Evolutionary conservation across 2,888 invertebrate species (phyloP).

Genomic region (Morinoia aosen): DNA sequence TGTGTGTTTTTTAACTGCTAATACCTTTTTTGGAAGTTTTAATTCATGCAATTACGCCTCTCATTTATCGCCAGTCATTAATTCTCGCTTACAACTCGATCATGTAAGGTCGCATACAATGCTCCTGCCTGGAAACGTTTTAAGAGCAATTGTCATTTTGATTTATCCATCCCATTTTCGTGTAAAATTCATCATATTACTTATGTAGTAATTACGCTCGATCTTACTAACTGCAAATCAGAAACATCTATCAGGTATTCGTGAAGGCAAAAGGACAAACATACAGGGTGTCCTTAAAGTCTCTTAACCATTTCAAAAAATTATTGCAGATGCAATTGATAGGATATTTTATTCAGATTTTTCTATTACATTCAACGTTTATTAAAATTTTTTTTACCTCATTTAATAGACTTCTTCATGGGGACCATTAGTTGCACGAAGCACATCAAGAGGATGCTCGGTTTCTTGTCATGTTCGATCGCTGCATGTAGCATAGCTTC

Average conservation of each 20-base stretch:
- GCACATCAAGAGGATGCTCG: too few species aligned
- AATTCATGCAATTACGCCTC: background rate
- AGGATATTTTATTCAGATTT: too few species aligned
- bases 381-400: too few species aligned
- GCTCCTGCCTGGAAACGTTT: background rate
- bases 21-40: background rate
- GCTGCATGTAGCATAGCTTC: too few species aligned
- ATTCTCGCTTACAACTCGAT: background rate
- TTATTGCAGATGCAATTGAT: too few species aligned
- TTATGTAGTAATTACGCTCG: background rate
- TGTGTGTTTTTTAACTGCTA: background rate
- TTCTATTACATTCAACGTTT: too few species aligned
- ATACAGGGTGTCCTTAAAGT: background rate
- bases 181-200: background rate
- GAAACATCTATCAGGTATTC: background rate
- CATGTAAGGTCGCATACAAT: background rate
- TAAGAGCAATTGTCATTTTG: background rate
- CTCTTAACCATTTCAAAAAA: too few species aligned
- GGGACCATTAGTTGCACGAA: too few species aligned
- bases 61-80: background rate
- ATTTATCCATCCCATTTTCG: background rate
- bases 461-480: too few species aligned
- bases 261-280: background rate
- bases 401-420: too few species aligned
- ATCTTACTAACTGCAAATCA: background rate